Percentiles rank a stretch among this genome's conserved stretches.
Evolutionary conservation across 2,113 vertebrate species (phyloP).

Genomic region (Chaenogobius annularis): DNA sequence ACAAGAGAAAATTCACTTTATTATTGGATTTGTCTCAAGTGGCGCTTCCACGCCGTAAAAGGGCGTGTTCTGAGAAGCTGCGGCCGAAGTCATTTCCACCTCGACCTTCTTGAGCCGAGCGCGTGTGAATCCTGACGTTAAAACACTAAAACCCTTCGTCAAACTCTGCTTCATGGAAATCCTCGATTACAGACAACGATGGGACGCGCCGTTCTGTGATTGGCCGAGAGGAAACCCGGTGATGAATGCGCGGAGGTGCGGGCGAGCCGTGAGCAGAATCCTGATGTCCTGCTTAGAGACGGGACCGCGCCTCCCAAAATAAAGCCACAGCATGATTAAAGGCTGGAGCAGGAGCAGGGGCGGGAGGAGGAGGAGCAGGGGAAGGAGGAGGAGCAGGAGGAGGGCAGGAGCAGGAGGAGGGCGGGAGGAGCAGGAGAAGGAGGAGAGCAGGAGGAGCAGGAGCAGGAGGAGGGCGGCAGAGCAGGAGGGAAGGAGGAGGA

Average conservation of each 20-base stretch:
- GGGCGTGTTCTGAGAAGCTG: background rate
- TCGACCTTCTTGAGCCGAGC: background rate
- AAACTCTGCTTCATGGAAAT: conserved; percentile 33
- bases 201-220: conserved; percentile 37
- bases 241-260: conserved; percentile 38
- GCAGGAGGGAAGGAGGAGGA: no score
- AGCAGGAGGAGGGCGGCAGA: no score
- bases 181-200: conserved; percentile 24
- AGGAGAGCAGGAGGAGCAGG: no score
- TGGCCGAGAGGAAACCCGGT: conserved; percentile 50
- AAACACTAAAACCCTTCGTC: conserved; percentile 5
- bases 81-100: background rate
- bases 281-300: conserved; percentile 59
- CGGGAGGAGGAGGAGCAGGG: no score
- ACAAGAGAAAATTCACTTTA: no score
- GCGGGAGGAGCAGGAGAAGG: no score
- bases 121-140: background rate
- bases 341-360: background rate
- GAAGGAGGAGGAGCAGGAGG: no score
- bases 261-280: conserved; percentile 52
- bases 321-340: conserved; percentile 44
- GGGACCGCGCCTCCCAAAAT: conserved; percentile 25
- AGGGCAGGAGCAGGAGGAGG: no score
- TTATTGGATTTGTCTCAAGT: no score
- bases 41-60: no score